A percentile compares a stretch with the other conserved stretches of the same genome.
These are phyloP conservation scores for Sebastes iracundus DNA, from an alignment of 2,797 vertebrate species.

Conservation along the genomic window DNA sequence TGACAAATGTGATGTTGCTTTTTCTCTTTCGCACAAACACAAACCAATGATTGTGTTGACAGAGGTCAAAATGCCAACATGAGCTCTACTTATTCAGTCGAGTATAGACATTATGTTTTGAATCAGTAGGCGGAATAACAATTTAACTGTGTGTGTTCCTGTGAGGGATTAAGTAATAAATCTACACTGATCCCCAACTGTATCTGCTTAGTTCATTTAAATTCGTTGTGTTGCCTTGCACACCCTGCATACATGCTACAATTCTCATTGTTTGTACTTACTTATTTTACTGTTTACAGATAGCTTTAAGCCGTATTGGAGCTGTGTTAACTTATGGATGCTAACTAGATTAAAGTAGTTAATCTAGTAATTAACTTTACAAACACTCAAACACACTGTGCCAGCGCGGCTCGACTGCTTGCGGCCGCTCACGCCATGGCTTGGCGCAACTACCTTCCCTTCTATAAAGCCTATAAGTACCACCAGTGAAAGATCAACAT, in stretches of 20 bases:
- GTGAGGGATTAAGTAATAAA: not conserved
- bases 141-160: not conserved
- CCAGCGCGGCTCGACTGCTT: not conserved
- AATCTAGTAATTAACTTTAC: not conserved
- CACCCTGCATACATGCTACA: not conserved
- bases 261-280: not conserved
- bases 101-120: not conserved
- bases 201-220: not conserved
- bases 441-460: not conserved
- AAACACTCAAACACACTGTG: not conserved
- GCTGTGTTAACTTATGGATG: not conserved
- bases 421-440: not conserved
- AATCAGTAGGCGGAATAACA: not conserved
- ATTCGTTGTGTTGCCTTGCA: not conserved
- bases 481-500: not conserved
- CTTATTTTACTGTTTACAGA: not conserved
- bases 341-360: not conserved
- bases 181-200: not conserved
- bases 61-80: conserved; percentile 12
- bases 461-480: not conserved
- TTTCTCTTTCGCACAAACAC: not conserved
- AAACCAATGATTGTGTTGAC: not conserved
- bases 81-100: not conserved
- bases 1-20: conserved; percentile 15
- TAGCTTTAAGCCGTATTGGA: not conserved